Conservation (phyloP, 2,113 vertebrate genomes). For the Guaruba guarouba region DNA sequence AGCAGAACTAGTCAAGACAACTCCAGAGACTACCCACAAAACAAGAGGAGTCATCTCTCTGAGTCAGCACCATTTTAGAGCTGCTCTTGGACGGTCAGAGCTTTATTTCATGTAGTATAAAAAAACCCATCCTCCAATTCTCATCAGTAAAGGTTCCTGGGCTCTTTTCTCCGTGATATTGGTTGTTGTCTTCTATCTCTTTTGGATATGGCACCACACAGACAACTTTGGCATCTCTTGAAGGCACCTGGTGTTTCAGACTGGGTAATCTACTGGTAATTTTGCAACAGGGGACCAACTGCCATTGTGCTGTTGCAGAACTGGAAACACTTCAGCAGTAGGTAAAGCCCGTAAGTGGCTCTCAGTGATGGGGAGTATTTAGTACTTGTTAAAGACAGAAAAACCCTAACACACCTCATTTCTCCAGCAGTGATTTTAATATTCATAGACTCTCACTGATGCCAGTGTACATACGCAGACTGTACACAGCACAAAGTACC, state of each 20-base stretch:
- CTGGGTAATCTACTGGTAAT: not conserved
- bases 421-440: conserved; percentile 48
- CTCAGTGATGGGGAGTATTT: not conserved
- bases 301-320: not conserved
- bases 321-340: not conserved
- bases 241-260: not conserved
- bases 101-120: not conserved
- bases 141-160: not conserved
- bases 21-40: not conserved
- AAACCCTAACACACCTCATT: not conserved
- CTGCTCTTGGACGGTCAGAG: not conserved
- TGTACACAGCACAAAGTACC: not conserved
- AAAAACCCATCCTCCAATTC: not conserved
- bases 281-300: not conserved
- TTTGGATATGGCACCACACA: not conserved
- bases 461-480: not conserved
- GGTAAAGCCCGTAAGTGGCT: not conserved
- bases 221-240: not conserved
- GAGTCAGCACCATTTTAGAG: not conserved
- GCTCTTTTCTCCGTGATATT: not conserved
- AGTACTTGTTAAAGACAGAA: not conserved
- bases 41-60: not conserved
- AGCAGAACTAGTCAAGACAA: not conserved
- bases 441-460: not conserved
- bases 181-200: not conserved